phyloP scores from a whole-genome alignment of 2,113 vertebrate genomes.

The Grammomys surdaster region DNA sequence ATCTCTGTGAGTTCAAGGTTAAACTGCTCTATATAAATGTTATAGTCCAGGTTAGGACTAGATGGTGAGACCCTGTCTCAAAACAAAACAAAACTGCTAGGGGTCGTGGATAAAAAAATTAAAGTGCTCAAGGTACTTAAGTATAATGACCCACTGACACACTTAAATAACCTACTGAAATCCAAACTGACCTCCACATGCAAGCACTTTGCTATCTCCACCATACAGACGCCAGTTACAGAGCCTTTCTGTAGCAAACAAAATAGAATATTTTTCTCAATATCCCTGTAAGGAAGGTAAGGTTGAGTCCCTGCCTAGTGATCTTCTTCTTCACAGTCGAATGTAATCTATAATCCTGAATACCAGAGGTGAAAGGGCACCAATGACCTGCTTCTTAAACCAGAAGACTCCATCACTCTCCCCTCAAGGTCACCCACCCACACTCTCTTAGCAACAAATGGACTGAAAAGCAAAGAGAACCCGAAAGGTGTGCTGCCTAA shows the following conservation, averaged over 20 bases:
- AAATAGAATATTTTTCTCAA: slow-evolving; percentile 43
- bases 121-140: neutral
- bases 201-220: slow-evolving; percentile 14
- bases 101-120: neutral
- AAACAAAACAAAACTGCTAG: neutral
- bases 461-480: neutral
- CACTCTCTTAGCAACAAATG: neutral
- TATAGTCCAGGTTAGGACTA: neutral
- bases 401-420: neutral
- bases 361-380: neutral
- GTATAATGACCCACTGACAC: slow-evolving; percentile 12
- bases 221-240: slow-evolving; percentile 30
- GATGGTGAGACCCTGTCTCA: neutral
- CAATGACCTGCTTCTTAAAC: neutral
- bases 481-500: neutral
- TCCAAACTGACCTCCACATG: slow-evolving; percentile 13
- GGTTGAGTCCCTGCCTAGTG: slow-evolving; percentile 39
- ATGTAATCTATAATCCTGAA: slow-evolving; percentile 39
- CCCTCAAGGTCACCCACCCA: neutral
- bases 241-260: slow-evolving; percentile 48
- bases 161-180: slow-evolving; percentile 49
- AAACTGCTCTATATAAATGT: neutral
- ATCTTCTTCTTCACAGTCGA: slow-evolving; percentile 21
- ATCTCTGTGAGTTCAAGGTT: neutral
- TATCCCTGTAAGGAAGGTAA: neutral